Conservation (phyloP, 2,113 vertebrate genomes). For the Pachyramphus minor region DNA sequence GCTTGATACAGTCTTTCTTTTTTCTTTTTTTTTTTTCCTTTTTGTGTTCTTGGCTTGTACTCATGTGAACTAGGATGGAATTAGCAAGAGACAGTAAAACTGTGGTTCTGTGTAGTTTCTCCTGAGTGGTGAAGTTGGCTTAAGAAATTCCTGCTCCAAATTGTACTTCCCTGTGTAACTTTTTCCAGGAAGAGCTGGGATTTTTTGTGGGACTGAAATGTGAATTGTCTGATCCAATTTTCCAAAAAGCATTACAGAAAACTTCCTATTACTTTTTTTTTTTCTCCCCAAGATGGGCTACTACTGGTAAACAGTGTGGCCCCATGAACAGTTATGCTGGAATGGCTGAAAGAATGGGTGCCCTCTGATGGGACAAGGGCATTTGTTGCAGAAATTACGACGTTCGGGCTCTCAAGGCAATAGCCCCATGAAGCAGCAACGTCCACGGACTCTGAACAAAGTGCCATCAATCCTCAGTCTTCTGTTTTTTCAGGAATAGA, state of each 20-base stretch:
- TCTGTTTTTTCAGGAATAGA: neutral
- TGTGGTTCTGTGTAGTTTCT: neutral
- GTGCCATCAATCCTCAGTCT: neutral
- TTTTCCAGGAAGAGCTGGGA: neutral
- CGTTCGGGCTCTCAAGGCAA: neutral
- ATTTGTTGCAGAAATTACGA: neutral
- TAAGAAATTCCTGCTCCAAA: neutral
- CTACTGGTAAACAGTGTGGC: neutral
- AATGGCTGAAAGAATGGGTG: neutral
- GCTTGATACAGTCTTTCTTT: neutral
- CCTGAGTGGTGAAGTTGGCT: neutral
- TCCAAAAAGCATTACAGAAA: neutral
- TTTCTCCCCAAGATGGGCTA: accelerated
- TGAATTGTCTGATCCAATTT: neutral
- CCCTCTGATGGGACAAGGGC: neutral
- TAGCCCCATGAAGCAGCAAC: neutral
- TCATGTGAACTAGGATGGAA: constrained; percentile 1
- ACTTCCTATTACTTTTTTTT: neutral
- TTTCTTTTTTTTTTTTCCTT: neutral
- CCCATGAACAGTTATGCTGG: neutral
- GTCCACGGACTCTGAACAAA: neutral
- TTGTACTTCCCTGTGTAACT: neutral
- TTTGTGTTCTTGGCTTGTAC: constrained; percentile 10
- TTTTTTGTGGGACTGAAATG: neutral
- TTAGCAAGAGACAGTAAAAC: constrained; percentile 2